Base-by-base conservation (phyloP, 2,797 vertebrate genomes). In the Otus scops region DNA sequence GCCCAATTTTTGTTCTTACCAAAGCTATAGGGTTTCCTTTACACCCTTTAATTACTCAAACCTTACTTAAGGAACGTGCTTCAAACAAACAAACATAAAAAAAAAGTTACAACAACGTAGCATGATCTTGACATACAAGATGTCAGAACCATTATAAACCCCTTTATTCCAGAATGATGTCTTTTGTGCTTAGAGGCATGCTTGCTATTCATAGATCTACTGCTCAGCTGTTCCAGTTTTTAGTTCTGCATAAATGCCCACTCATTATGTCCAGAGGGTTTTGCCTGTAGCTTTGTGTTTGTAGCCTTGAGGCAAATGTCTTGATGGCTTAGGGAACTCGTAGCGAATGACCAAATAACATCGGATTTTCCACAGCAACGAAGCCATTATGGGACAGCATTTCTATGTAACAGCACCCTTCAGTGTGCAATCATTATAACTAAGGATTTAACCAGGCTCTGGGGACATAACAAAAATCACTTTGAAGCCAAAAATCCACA, bases 221-320 rank as follows among this genome's bases (percentile, higher is more conserved):
- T 95, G 97, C 97, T 98, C 98, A 98, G 98, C 98, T 98, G 97
- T 98, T 98, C 97, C 97, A 97, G 97, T 97, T 98, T 97, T 98
- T 98, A 98, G 97, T 98, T 98, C 97, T 98, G 97, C 98, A 97
- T 98, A 97, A 97, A 97, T 98, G 97, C 97, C 96, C 97, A 97
- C 97, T 98, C 97, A 95, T 97, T 97, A 95, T 96, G 97, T 97
- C 98, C 97, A 97, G 95, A 97, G 98, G 98, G 98, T 97, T 97
- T 98, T 96, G 98, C 98, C 98, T 96, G 96, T 97, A 98, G 98
- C 98, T 98, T 97, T 97, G 97, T 97, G 97, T 97, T 97, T 96
- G 91, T 96, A 97, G 97, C 98, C 98, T 98, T 97, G 97, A 98
- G 97, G 98, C 97, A 97, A 97, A 98, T 98, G 97, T 98, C 97